Conservation (phyloP, 2,113 vertebrate genomes). For the Sorex fumeus region DNA sequence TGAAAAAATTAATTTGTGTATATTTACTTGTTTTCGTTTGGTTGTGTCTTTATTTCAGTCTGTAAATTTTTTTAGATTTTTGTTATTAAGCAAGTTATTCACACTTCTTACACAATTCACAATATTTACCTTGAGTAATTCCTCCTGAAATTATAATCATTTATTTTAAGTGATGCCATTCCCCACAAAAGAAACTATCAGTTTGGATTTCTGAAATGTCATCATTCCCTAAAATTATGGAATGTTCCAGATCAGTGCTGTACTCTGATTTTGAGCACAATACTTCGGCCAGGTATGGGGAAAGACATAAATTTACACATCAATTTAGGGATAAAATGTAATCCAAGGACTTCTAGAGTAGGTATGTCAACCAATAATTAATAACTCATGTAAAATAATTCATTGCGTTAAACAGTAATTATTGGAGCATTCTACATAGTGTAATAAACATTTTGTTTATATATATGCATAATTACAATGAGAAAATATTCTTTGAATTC, state of each 20-base stretch:
- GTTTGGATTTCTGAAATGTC: conserved; percentile 22
- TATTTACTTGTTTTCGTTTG: conserved; percentile 16
- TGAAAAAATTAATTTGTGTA: neutral
- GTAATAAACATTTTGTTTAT: conserved; percentile 23
- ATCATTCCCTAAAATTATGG: neutral
- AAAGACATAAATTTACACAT: conserved; percentile 17
- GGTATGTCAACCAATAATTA: conserved; percentile 21
- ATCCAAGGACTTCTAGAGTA: neutral
- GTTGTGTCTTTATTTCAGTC: neutral
- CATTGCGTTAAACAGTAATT: neutral
- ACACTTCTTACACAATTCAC: neutral
- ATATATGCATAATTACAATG: neutral
- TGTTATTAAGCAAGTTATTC: neutral
- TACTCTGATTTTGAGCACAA: conserved; percentile 5
- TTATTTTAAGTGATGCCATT: neutral
- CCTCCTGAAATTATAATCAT: neutral
- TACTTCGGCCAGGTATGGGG: neutral
- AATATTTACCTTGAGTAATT: neutral
- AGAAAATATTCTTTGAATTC: conserved; percentile 27
- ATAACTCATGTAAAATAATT: conserved; percentile 33
- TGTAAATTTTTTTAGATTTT: conserved; percentile 24
- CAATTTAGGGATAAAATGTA: neutral
- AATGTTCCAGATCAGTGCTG: neutral
- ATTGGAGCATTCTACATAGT: neutral
- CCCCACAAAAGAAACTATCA: neutral